These are phyloP conservation scores for Lymantria dispar DNA, from an alignment of 2,888 invertebrate species.

Conservation along the genomic window DNA sequence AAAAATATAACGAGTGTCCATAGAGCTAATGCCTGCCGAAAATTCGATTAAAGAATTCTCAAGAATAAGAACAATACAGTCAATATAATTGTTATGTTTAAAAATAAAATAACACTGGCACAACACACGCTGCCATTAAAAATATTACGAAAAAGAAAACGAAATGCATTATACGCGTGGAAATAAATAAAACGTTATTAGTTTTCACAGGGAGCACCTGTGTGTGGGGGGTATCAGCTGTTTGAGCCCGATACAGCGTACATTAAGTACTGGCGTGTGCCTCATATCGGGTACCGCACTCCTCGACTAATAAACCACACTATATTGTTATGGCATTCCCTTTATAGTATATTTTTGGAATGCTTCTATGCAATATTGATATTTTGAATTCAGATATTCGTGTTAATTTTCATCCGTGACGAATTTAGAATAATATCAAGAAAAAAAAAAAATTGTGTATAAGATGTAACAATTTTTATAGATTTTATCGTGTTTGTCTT, in stretches of 20 bases:
- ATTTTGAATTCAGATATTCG: too few relatives aligned
- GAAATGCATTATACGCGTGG: slow-evolving; percentile 4
- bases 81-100: not conserved
- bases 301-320: not conserved
- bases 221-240: slow-evolving; percentile 36
- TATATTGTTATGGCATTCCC: not conserved
- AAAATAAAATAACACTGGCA: not conserved
- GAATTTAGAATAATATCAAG: too few relatives aligned
- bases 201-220: slow-evolving; percentile 44
- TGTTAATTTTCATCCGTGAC: too few relatives aligned
- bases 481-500: too few relatives aligned
- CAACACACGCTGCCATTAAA: not conserved
- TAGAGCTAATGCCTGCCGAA: too few relatives aligned
- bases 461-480: too few relatives aligned
- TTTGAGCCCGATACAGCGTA: slow-evolving; percentile 32
- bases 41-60: too few relatives aligned
- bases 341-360: too few relatives aligned
- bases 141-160: slow-evolving; percentile 2
- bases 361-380: too few relatives aligned
- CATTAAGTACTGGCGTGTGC: slow-evolving; percentile 11
- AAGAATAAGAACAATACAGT: too few relatives aligned
- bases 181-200: slow-evolving; percentile 46
- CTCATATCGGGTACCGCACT: slow-evolving; percentile 2
- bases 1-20: too few relatives aligned
- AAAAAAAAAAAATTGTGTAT: too few relatives aligned